Evolutionary conservation across 2,797 vertebrate genomes (phyloP).

Genomic region (Alca torda): DNA sequence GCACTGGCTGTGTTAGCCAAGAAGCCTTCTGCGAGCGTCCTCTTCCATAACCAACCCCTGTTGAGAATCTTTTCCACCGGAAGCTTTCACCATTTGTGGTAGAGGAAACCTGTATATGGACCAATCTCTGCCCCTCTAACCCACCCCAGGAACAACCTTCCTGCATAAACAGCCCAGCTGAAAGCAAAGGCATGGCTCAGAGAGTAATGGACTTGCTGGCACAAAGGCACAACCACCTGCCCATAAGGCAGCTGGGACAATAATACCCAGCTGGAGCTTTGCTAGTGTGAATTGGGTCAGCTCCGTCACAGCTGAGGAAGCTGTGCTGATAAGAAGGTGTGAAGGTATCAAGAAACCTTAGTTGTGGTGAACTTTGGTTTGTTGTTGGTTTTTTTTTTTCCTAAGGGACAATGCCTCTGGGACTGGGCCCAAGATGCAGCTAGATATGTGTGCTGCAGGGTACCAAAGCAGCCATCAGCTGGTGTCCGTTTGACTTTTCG

Average conservation of each 20-base stretch:
- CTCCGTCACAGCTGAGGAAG: not conserved
- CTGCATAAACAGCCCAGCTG: not conserved
- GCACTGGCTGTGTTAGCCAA: not conserved
- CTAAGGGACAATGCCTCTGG: not conserved
- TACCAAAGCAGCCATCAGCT: not conserved
- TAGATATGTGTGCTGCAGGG: not conserved
- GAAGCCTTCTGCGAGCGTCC: not conserved
- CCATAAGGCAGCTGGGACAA: not conserved
- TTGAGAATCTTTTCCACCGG: not conserved
- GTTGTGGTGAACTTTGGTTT: not conserved
- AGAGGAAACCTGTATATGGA: not conserved
- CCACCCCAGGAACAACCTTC: not conserved
- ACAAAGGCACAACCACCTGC: not conserved
- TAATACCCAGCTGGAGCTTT: not conserved
- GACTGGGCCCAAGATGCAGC: not conserved
- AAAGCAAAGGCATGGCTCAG: not conserved
- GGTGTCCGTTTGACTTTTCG: not conserved
- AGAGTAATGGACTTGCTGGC: not conserved
- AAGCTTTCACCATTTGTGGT: not conserved
- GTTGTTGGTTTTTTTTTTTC: not conserved
- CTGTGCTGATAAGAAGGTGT: not conserved
- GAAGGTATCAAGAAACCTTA: not conserved
- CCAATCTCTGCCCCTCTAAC: not conserved
- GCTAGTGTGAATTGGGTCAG: not conserved
- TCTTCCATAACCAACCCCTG: not conserved